These are phyloP conservation scores for Hemithea aestivaria DNA, from an alignment of 2,888 invertebrate species.

Conservation along the genomic window DNA sequence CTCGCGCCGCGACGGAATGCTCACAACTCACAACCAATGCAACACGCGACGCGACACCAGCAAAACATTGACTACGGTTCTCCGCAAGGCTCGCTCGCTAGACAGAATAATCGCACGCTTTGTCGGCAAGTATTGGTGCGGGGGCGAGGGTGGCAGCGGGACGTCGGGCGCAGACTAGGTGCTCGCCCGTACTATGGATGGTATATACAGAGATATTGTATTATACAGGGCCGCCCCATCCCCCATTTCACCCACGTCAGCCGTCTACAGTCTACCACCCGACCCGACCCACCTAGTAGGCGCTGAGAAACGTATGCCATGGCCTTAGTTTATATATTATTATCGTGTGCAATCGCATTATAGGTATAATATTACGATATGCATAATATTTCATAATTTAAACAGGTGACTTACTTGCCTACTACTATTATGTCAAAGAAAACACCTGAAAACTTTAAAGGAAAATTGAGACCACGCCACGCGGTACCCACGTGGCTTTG, in stretches of 20 bases:
- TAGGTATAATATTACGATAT: too few species aligned
- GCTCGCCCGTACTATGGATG: too few species aligned
- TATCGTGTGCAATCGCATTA: too few species aligned
- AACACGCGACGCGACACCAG: conserved; percentile 43
- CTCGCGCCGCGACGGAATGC: too few species aligned
- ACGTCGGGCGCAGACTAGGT: neutral
- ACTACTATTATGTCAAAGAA: too few species aligned
- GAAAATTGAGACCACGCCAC: conserved; percentile 11
- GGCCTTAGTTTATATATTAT: conserved; percentile 8
- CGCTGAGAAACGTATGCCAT: conserved; percentile 17
- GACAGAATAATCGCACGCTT: conserved; percentile 69
- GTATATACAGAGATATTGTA: neutral
- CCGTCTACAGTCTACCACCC: conserved; percentile 32
- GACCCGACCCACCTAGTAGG: conserved; percentile 24
- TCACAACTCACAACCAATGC: too few species aligned
- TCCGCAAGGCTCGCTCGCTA: conserved; percentile 42
- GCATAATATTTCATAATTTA: too few species aligned
- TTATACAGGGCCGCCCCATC: conserved; percentile 13
- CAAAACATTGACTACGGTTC: conserved; percentile 62
- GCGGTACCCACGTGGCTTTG: conserved; percentile 43
- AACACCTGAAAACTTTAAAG: neutral
- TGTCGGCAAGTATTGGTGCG: conserved; percentile 33
- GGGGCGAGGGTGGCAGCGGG: conserved; percentile 27
- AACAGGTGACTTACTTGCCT: too few species aligned
- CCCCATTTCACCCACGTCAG: conserved; percentile 18